Conservation (phyloP, 1,140 invertebrate genomes). For the Glossosoma conforme region DNA sequence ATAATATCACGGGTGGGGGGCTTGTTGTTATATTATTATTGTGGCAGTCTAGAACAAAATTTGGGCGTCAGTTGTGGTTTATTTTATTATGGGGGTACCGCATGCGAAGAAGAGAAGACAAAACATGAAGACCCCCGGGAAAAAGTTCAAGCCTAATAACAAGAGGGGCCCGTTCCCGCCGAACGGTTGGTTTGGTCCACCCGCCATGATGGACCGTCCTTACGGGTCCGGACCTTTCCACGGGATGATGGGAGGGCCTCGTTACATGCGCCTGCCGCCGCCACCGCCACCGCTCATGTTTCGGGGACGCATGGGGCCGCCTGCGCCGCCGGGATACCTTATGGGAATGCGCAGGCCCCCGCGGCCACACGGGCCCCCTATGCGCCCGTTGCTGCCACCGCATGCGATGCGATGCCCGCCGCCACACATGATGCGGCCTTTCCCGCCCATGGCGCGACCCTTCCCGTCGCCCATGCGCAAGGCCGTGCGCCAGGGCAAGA, state of each 20-base stretch:
- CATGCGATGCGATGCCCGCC: conserved; percentile 30
- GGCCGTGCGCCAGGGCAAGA: background rate
- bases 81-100: too few relatives aligned
- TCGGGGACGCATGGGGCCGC: conserved; percentile 2
- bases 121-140: background rate
- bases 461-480: background rate
- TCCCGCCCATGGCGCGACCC: conserved; percentile 4
- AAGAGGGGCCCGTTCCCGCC: background rate
- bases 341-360: background rate
- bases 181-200: background rate
- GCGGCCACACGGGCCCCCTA: conserved; percentile 3
- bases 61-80: too few relatives aligned
- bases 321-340: background rate
- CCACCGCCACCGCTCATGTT: conserved; percentile 39
- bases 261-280: conserved; percentile 28
- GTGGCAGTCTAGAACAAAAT: too few relatives aligned
- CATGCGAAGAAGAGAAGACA: conserved; percentile 2
- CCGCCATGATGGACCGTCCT: background rate
- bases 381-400: conserved; percentile 22
- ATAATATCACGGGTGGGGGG: too few relatives aligned
- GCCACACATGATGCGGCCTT: conserved; percentile 34
- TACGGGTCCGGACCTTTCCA: background rate
- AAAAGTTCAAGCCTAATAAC: background rate
- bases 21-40: too few relatives aligned
- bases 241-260: background rate